Conservation (phyloP, 2,113 vertebrate species). For the Suncus etruscus region DNA sequence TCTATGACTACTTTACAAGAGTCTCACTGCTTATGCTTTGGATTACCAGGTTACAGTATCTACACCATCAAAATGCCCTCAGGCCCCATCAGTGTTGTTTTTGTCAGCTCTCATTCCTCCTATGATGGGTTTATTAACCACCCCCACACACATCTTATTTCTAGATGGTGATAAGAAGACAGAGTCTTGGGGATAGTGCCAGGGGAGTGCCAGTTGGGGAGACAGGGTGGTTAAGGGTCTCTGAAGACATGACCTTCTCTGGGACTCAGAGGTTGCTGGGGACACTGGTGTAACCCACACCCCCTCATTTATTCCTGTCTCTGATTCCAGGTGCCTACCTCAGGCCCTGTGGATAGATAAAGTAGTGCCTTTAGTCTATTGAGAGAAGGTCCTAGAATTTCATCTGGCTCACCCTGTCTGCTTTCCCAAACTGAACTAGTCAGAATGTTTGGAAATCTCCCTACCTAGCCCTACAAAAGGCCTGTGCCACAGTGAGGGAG, state of each 20-base stretch:
- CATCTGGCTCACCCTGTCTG: neutral
- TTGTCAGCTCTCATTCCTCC: too few species aligned
- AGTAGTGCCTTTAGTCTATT: neutral
- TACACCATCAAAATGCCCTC: too few species aligned
- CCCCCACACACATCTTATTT: neutral
- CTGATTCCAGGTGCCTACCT: neutral
- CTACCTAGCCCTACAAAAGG: neutral
- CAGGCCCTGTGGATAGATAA: neutral
- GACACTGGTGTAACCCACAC: accelerated
- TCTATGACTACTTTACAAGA: too few species aligned
- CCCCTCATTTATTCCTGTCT: neutral
- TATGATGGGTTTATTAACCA: neutral
- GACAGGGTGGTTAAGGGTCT: neutral
- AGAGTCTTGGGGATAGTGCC: neutral
- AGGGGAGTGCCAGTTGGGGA: neutral
- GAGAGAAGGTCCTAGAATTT: conserved; percentile 45
- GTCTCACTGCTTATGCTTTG: too few species aligned
- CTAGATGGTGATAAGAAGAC: too few species aligned
- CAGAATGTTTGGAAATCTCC: conserved; percentile 29
- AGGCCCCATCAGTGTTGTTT: too few species aligned
- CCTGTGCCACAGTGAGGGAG: conserved; percentile 20
- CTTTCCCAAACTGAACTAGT: neutral
- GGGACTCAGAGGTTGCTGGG: neutral
- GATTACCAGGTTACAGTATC: too few species aligned
- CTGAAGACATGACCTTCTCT: neutral